Percentiles rank a stretch among this genome's conserved stretches.
Conservation (phyloP, 2,797 vertebrate species). For the Paedocypris micromegethes region DNA sequence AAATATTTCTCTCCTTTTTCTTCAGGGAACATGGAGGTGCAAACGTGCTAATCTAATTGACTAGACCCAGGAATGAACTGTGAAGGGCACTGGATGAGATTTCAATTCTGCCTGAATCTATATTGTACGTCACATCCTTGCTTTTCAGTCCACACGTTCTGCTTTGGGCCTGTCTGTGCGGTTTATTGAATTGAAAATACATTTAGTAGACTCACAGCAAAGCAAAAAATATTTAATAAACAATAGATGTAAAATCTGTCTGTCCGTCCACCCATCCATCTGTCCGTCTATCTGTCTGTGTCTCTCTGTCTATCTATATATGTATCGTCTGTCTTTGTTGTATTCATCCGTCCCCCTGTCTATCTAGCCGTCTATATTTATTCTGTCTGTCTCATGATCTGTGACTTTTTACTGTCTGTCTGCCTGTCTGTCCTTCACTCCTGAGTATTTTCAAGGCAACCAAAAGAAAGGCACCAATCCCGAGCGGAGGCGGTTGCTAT, state of each 20-base stretch:
- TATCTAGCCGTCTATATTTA: background rate
- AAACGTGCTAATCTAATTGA: constrained; percentile 67
- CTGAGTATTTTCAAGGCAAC: too few relatives aligned
- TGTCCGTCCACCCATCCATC: too few relatives aligned
- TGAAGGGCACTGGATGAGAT: constrained; percentile 41
- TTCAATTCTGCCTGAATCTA: constrained; percentile 43
- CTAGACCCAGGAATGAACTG: constrained; percentile 62
- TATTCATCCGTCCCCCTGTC: background rate
- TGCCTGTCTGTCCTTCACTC: too few relatives aligned
- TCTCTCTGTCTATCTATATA: too few relatives aligned
- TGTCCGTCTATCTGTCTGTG: too few relatives aligned
- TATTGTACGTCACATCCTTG: background rate
- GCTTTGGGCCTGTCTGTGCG: too few relatives aligned
- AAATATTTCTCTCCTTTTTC: constrained; percentile 48
- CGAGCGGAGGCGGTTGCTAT: constrained; percentile 63
- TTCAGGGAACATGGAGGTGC: constrained; percentile 60
- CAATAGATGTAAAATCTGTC: too few relatives aligned
- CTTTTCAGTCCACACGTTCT: too few relatives aligned
- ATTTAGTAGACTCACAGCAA: too few relatives aligned
- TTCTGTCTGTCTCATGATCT: background rate
- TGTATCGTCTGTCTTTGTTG: background rate
- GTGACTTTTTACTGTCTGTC: too few relatives aligned
- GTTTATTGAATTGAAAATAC: too few relatives aligned
- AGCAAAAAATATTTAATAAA: too few relatives aligned
- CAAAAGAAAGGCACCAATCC: constrained; percentile 36